These are phyloP conservation scores for Pemphigus obesinymphae DNA, from an alignment of 1,140 invertebrate genomes.

Conservation along the genomic window DNA sequence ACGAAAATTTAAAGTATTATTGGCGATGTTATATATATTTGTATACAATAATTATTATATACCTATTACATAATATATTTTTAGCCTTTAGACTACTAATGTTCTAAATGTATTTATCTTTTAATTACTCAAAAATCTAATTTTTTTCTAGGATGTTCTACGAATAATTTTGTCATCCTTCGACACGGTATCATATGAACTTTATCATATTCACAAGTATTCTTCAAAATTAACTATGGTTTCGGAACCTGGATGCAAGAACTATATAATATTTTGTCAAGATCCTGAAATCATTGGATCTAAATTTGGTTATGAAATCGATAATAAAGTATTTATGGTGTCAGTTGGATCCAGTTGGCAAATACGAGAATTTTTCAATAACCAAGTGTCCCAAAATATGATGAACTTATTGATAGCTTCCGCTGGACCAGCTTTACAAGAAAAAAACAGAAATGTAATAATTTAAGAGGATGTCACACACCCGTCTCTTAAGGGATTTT, in stretches of 20 bases:
- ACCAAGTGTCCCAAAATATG: not conserved
- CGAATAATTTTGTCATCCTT: not conserved
- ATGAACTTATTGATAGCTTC: conserved; percentile 21
- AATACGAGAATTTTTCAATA: conserved; percentile 18
- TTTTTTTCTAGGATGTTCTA: not conserved
- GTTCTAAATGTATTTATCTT: too few relatives aligned
- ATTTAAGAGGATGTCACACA: too few relatives aligned
- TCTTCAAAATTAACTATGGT: not conserved
- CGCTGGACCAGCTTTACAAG: not conserved
- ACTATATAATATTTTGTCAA: conserved; percentile 12
- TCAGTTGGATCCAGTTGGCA: conserved; percentile 17
- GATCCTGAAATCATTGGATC: not conserved
- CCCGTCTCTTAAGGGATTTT: too few relatives aligned
- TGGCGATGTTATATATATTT: too few relatives aligned
- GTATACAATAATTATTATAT: too few relatives aligned
- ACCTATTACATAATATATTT: too few relatives aligned
- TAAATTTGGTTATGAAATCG: not conserved
- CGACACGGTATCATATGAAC: not conserved
- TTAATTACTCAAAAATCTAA: too few relatives aligned
- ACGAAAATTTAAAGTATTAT: too few relatives aligned
- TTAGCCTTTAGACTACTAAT: too few relatives aligned
- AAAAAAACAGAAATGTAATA: conserved; percentile 12
- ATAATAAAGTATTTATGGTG: conserved; percentile 3
- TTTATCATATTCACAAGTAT: not conserved
- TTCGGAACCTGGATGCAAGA: conserved; percentile 5